Evolutionary conservation across 2,113 vertebrate species (phyloP).

Genomic region (Glaucidium brasilianum): DNA sequence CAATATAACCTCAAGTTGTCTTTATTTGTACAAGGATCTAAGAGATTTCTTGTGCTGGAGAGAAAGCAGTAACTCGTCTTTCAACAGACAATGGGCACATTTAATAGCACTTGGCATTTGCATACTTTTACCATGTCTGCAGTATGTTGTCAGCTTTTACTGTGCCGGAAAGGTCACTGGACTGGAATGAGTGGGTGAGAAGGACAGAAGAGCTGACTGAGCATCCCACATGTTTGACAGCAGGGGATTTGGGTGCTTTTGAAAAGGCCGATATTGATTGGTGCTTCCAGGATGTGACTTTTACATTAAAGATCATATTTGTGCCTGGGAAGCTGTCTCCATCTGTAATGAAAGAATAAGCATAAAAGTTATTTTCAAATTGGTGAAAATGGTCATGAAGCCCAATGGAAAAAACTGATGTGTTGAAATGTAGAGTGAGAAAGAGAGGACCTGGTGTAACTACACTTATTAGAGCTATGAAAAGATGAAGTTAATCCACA

Average conservation of each 20-base stretch:
- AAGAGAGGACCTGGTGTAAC: neutral
- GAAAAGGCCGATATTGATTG: slow-evolving; percentile 6
- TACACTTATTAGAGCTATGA: neutral
- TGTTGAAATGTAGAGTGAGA: neutral
- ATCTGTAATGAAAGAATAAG: neutral
- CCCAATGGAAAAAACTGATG: neutral
- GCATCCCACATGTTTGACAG: slow-evolving; percentile 7
- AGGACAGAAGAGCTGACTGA: neutral
- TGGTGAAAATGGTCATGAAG: neutral
- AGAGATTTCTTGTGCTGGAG: neutral
- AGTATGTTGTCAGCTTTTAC: slow-evolving; percentile 6
- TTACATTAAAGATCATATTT: neutral
- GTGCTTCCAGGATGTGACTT: slow-evolving; percentile 4
- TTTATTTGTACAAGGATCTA: slow-evolving; percentile 37
- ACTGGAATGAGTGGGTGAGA: neutral
- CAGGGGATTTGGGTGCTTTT: neutral
- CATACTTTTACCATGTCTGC: neutral
- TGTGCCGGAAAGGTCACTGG: slow-evolving; percentile 7
- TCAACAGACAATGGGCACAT: neutral
- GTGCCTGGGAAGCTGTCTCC: neutral
- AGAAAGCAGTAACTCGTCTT: neutral
- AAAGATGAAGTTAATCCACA: neutral
- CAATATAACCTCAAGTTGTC: slow-evolving; percentile 8
- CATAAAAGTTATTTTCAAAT: neutral
- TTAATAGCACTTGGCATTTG: slow-evolving; percentile 23